Evolutionary conservation across 2,888 invertebrate genomes (phyloP).

Genomic region (Biston stratarius): DNA sequence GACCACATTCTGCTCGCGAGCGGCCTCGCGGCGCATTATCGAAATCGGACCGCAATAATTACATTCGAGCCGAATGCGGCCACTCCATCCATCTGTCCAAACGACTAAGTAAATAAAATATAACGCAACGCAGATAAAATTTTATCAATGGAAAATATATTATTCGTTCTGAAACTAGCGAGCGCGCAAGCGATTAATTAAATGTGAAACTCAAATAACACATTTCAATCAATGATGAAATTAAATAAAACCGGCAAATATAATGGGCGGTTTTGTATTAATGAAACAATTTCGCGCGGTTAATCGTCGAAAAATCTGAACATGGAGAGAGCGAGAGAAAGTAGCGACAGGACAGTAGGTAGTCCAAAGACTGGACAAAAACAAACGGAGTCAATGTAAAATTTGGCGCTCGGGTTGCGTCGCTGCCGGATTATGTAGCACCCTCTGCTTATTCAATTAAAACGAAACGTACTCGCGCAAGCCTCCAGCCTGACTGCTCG

Average conservation of each 20-base stretch:
- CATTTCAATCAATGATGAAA: constrained; percentile 50
- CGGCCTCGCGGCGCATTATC: constrained; percentile 81
- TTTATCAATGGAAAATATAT: constrained; percentile 71
- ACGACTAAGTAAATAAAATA: constrained; percentile 68
- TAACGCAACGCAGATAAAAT: constrained; percentile 65
- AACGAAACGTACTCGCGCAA: constrained; percentile 66
- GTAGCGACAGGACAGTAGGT: constrained; percentile 56
- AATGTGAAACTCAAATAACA: constrained; percentile 61
- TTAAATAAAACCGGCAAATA: constrained; percentile 38
- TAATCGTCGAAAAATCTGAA: constrained; percentile 34
- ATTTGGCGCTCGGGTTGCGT: constrained; percentile 64
- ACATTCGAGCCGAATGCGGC: constrained; percentile 80
- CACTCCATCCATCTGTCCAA: constrained; percentile 76
- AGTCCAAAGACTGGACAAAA: constrained; percentile 63
- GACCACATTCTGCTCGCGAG: constrained; percentile 76
- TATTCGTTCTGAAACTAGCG: constrained; percentile 62
- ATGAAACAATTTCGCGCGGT: constrained; percentile 28
- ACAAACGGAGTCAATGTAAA: constrained; percentile 65
- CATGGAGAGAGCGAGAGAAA: constrained; percentile 46
- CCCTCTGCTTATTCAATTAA: constrained; percentile 78
- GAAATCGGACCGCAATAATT: constrained; percentile 84
- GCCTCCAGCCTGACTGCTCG: constrained; percentile 59
- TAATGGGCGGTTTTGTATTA: constrained; percentile 27
- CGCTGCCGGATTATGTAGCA: constrained; percentile 69
- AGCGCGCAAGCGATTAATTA: constrained; percentile 59